Evolutionary conservation across 2,797 vertebrate genomes (phyloP).

Genomic region (Merluccius polli): DNA sequence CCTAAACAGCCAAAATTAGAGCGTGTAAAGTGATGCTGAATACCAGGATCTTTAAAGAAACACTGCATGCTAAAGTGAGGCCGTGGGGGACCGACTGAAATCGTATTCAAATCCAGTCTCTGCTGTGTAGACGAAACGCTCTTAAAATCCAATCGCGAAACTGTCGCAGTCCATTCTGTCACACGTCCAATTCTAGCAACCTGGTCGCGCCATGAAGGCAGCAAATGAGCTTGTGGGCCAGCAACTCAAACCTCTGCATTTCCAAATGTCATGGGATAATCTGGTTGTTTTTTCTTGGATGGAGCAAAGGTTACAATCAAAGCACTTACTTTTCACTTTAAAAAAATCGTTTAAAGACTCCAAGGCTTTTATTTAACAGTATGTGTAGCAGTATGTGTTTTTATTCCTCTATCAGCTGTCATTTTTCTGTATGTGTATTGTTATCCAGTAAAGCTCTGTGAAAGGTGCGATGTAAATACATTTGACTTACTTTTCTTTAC

Average conservation of each 20-base stretch:
- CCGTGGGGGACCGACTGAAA: neutral
- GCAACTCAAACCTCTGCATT: slow-evolving; percentile 32
- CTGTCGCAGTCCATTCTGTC: slow-evolving; percentile 38
- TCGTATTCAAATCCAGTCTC: slow-evolving; percentile 33
- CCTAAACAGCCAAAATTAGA: neutral
- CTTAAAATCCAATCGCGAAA: slow-evolving; percentile 53
- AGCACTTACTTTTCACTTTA: too few relatives aligned
- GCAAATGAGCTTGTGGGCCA: slow-evolving; percentile 47
- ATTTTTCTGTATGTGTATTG: too few relatives aligned
- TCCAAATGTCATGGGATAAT: neutral
- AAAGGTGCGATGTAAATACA: neutral
- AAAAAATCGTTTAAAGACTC: too few relatives aligned
- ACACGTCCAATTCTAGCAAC: slow-evolving; percentile 50
- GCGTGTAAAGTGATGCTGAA: neutral
- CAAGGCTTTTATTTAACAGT: neutral
- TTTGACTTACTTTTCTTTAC: too few relatives aligned
- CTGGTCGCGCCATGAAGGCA: slow-evolving; percentile 41
- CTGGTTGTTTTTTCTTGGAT: neutral
- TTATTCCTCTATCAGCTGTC: too few relatives aligned
- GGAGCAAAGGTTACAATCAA: neutral
- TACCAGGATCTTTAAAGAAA: neutral
- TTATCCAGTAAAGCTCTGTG: neutral
- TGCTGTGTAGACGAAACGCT: slow-evolving; percentile 41
- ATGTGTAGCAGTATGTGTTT: neutral
- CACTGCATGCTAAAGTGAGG: neutral